Conservation (phyloP, 2,888 invertebrate genomes). For the Mycalesis mineus region DNA sequence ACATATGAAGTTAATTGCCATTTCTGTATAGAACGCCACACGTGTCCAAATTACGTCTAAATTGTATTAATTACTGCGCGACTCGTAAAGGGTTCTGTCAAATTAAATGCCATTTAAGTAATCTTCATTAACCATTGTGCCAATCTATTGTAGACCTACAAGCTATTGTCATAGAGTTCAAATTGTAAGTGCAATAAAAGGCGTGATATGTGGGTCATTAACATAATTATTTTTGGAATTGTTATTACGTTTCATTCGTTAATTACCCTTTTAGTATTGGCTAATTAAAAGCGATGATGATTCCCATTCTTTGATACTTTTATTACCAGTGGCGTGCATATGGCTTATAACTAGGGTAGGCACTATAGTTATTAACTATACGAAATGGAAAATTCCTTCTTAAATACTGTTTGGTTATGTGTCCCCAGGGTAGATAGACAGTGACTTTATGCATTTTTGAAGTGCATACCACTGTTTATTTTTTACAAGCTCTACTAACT, state of each 20-base stretch:
- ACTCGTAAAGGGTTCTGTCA: conserved; percentile 66
- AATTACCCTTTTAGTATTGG: conserved; percentile 11
- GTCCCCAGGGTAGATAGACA: no score
- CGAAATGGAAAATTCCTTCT: no score
- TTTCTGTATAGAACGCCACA: conserved; percentile 41
- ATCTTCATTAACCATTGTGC: conserved; percentile 28
- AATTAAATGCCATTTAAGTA: conserved; percentile 57
- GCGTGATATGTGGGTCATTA: conserved; percentile 56
- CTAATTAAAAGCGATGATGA: conserved; percentile 13
- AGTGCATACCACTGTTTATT: no score
- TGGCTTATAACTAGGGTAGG: no score
- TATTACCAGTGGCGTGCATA: no score
- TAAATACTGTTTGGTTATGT: no score
- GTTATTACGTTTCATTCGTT: conserved; percentile 21
- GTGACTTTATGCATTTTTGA: no score
- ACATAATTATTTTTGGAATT: conserved; percentile 37
- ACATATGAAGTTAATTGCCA: conserved; percentile 4
- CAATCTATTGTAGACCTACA: conserved; percentile 15
- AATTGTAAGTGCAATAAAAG: conserved; percentile 5
- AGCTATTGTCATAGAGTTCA: conserved; percentile 1
- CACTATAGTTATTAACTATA: no score
- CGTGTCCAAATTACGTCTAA: conserved; percentile 70
- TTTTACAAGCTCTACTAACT: no score
- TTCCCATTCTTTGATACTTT: neutral
- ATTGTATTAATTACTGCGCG: conserved; percentile 75